Conservation (phyloP, 2,888 invertebrate genomes). For the Sycophila texana region DNA sequence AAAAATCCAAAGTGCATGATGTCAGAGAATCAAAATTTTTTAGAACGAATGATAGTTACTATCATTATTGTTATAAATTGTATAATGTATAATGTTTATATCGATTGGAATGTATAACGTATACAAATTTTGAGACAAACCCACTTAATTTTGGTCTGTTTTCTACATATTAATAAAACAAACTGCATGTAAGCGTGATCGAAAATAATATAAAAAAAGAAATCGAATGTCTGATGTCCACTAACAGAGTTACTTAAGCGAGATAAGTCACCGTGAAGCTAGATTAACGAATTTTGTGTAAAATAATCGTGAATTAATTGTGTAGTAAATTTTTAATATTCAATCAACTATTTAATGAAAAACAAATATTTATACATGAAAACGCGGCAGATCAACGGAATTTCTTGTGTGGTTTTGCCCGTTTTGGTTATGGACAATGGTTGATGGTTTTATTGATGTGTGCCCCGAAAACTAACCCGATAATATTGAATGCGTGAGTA, state of each 20-base stretch:
- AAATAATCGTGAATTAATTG: constrained; percentile 71
- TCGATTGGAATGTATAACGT: constrained; percentile 40
- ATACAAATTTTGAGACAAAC: constrained; percentile 37
- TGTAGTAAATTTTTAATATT: constrained; percentile 74
- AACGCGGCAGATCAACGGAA: constrained; percentile 45
- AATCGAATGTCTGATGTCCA: constrained; percentile 64
- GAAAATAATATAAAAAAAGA: constrained; percentile 41
- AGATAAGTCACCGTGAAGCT: constrained; percentile 70
- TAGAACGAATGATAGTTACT: constrained; percentile 41
- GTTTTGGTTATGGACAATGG: constrained; percentile 58
- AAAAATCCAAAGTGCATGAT: constrained; percentile 10
- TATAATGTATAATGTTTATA: constrained; percentile 55
- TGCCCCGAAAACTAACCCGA: constrained; percentile 53
- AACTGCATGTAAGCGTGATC: constrained; percentile 46
- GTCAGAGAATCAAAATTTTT: constrained; percentile 48
- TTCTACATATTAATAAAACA: constrained; percentile 38
- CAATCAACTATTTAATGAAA: constrained; percentile 63
- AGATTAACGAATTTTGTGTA: constrained; percentile 73
- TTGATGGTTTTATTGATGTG: constrained; percentile 68
- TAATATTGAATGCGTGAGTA: constrained; percentile 56
- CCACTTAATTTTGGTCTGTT: constrained; percentile 45
- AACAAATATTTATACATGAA: constrained; percentile 69
- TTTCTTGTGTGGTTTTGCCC: constrained; percentile 41
- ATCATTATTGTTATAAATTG: constrained; percentile 57
- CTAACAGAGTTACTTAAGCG: constrained; percentile 70